A percentile compares a stretch with the other conserved stretches of the same genome.
Evolutionary conservation across 2,113 vertebrate genomes (phyloP).

Genomic region (Empidonax alnorum): DNA sequence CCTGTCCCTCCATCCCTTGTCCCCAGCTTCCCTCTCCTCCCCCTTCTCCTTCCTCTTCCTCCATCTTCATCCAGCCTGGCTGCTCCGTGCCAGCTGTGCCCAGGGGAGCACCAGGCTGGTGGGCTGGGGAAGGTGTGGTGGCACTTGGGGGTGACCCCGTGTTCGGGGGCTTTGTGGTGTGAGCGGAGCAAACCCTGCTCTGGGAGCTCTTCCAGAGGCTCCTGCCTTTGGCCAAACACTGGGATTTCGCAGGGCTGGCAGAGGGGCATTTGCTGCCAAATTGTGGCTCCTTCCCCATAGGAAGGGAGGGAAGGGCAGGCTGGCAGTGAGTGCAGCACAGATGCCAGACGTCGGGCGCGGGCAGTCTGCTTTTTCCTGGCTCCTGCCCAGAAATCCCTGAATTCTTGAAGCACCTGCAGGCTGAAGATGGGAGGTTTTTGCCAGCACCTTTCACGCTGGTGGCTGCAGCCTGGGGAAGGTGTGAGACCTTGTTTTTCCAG

Average conservation of each 20-base stretch:
- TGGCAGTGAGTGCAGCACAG: not conserved
- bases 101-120: fast-evolving
- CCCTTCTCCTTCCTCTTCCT: not conserved
- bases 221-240: not conserved
- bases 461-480: not conserved
- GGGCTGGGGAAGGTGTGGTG: fast-evolving
- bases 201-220: not conserved
- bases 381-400: not conserved
- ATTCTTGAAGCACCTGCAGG: not conserved
- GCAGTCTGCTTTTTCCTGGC: slow-evolving; percentile 3
- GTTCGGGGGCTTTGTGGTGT: fast-evolving
- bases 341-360: not conserved
- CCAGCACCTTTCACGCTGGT: not conserved
- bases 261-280: not conserved
- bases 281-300: fast-evolving
- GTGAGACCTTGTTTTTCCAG: not conserved
- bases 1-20: not conserved
- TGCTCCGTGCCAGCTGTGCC: not conserved
- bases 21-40: not conserved
- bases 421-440: not conserved
- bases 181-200: not conserved
- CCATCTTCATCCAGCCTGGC: fast-evolving
- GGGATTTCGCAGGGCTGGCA: not conserved
- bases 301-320: not conserved
- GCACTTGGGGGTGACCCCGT: fast-evolving